Evolutionary conservation across 1,140 invertebrate species (phyloP).

Genomic region (Himalopsyche phryganea): DNA sequence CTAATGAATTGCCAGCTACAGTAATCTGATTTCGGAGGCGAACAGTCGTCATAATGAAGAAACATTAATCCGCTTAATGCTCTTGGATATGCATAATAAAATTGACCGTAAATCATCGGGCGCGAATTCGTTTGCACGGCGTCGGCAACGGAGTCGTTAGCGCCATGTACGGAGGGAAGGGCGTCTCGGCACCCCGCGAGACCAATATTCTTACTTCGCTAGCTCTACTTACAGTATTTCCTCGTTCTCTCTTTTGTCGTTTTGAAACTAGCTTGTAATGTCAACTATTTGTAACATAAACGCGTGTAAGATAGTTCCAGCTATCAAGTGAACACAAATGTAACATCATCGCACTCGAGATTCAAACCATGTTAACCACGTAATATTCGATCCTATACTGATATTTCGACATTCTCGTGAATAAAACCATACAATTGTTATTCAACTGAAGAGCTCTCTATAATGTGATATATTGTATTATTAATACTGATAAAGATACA

Average conservation of each 20-base stretch:
- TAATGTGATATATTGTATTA: too few relatives aligned
- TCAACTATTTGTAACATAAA: too few relatives aligned
- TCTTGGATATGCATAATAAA: conserved; percentile 26
- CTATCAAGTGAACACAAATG: too few relatives aligned
- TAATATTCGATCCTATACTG: too few relatives aligned
- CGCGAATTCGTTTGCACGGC: conserved; percentile 9
- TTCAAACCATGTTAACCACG: too few relatives aligned
- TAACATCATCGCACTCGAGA: too few relatives aligned
- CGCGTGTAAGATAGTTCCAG: too few relatives aligned
- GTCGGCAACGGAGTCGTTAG: conserved; percentile 1
- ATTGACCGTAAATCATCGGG: conserved; percentile 20
- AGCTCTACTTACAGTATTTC: background rate
- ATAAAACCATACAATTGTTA: too few relatives aligned
- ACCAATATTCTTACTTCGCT: background rate
- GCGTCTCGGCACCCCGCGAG: background rate
- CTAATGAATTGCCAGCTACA: conserved; percentile 1
- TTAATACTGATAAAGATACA: too few relatives aligned
- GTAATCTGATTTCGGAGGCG: conserved; percentile 1
- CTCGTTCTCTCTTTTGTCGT: background rate
- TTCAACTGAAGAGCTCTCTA: too few relatives aligned
- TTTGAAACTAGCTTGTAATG: too few relatives aligned
- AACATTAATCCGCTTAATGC: conserved; percentile 25
- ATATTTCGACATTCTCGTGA: too few relatives aligned
- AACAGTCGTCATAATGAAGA: conserved; percentile 28
- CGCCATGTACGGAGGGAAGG: background rate